Conservation (phyloP, 23 tunicate species). For the Oikopleura dioica region DNA sequence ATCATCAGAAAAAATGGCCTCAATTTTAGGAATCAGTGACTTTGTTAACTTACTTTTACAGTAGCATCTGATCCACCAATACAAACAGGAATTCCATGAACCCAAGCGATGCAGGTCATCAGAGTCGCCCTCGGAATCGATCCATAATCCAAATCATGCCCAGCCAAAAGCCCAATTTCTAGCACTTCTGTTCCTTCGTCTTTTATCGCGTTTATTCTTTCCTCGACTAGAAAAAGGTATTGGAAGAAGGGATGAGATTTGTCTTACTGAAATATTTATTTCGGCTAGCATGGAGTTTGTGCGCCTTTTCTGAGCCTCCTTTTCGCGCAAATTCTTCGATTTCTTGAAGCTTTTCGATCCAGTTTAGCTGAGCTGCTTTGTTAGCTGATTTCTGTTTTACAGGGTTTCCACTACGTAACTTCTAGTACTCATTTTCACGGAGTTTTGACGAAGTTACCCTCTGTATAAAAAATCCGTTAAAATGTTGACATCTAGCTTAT, state of each 20-base stretch:
- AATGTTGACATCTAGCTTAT: too few relatives aligned
- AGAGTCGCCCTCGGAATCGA: conserved; percentile 64
- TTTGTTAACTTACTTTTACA: too few relatives aligned
- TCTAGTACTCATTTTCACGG: too few relatives aligned
- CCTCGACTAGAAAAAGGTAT: neutral
- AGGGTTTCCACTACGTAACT: too few relatives aligned
- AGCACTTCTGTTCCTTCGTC: conserved; percentile 4
- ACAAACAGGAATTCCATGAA: conserved; percentile 26
- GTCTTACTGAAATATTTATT: neutral
- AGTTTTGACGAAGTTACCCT: too few relatives aligned
- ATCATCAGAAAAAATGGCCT: too few relatives aligned
- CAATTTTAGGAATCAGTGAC: too few relatives aligned
- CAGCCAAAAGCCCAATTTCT: neutral
- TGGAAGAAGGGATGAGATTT: too few relatives aligned
- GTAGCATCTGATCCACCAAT: neutral
- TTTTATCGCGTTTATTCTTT: neutral
- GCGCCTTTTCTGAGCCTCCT: neutral
- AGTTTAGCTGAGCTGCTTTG: neutral
- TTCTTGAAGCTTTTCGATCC: neutral
- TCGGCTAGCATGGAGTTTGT: neutral
- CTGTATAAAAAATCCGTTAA: too few relatives aligned
- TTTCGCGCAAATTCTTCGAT: neutral
- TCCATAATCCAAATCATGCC: conserved; percentile 52
- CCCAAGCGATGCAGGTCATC: conserved; percentile 36
- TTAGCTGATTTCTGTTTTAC: too few relatives aligned